These are phyloP conservation scores for Goniozus legneri DNA, from an alignment of 1,140 invertebrate genomes.

Conservation along the genomic window DNA sequence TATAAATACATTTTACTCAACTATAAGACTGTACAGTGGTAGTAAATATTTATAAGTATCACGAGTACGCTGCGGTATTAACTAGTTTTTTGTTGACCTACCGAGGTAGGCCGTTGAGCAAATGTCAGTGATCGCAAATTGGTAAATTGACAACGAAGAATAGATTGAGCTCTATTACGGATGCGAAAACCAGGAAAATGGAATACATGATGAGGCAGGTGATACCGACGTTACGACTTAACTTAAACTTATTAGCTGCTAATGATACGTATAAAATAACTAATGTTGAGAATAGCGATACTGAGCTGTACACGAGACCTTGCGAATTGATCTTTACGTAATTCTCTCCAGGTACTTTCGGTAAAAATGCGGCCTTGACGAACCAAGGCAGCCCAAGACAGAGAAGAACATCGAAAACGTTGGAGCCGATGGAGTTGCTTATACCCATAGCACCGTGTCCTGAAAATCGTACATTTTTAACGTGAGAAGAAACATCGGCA, in stretches of 20 bases:
- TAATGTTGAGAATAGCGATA: constrained; percentile 74
- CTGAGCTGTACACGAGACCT: constrained; percentile 78
- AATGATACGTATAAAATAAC: constrained; percentile 72
- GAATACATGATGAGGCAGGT: constrained; percentile 75
- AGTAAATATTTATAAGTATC: no score
- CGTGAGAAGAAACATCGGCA: background rate
- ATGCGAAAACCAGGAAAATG: constrained; percentile 73
- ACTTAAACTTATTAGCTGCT: constrained; percentile 70
- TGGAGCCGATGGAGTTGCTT: constrained; percentile 83
- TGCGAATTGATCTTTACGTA: constrained; percentile 77
- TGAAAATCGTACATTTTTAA: constrained; percentile 36
- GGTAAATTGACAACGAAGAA: constrained; percentile 81
- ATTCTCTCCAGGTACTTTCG: constrained; percentile 62
- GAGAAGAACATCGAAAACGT: constrained; percentile 82
- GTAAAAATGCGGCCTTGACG: constrained; percentile 75
- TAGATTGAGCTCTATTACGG: constrained; percentile 80
- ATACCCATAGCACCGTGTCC: constrained; percentile 84
- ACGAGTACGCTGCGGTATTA: no score
- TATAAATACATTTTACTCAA: no score
- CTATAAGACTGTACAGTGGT: no score
- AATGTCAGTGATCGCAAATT: constrained; percentile 58
- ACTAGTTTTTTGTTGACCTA: background rate
- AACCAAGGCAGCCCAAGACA: constrained; percentile 85
- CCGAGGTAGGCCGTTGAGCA: background rate
- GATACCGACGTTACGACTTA: constrained; percentile 72